These are phyloP conservation scores for Calameuta idolon DNA, from an alignment of 2,888 invertebrate species.

Conservation along the genomic window DNA sequence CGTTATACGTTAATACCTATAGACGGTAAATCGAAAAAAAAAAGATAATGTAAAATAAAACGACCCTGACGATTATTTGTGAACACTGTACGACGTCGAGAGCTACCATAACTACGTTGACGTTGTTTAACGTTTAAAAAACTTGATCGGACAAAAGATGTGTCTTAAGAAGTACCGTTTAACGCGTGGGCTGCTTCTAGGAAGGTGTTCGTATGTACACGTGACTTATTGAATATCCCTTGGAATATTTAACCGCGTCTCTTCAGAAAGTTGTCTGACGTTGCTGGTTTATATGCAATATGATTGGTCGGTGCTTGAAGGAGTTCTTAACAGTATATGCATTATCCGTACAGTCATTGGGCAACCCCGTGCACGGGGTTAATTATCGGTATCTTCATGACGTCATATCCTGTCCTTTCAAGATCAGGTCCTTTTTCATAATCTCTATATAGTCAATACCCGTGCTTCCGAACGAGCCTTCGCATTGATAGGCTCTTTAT, in stretches of 20 bases:
- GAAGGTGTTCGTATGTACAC: not conserved
- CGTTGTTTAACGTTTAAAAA: conserved; percentile 1
- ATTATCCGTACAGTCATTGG: not conserved
- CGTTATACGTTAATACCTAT: not conserved
- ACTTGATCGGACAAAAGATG: not conserved
- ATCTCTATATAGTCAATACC: not conserved
- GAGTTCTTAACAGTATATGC: not conserved
- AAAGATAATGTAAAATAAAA: not conserved
- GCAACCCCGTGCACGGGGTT: not conserved
- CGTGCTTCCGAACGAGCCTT: not conserved
- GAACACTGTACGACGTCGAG: not conserved
- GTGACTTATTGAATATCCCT: conserved; percentile 1
- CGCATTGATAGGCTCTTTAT: not conserved
- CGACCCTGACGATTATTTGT: not conserved
- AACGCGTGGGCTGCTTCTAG: not conserved
- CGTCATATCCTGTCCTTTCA: not conserved
- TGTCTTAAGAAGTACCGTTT: not conserved
- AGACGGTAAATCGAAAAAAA: not conserved
- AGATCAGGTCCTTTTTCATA: not conserved
- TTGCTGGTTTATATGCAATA: not conserved
- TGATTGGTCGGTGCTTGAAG: not conserved
- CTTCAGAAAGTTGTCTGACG: not conserved
- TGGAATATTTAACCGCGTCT: not conserved
- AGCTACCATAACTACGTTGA: not conserved
- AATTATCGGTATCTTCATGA: not conserved